Evolutionary conservation across 1,140 invertebrate species (phyloP).

Genomic region (Whitmania pigra): DNA sequence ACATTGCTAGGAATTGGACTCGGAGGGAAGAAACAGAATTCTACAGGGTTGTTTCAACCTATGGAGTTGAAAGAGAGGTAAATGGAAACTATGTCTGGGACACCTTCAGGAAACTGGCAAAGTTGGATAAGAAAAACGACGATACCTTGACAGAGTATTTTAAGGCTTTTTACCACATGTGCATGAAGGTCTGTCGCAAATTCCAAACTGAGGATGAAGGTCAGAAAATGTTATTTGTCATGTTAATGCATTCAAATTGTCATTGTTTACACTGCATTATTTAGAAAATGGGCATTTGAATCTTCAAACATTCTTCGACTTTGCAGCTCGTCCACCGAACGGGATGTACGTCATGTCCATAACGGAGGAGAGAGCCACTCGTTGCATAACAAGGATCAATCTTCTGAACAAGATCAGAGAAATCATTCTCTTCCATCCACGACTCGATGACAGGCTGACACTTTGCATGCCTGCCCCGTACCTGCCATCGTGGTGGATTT

Average conservation of each 20-base stretch:
- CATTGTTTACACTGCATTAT: neutral
- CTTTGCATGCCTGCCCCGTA: slow-evolving; percentile 75
- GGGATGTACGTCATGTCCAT: slow-evolving; percentile 51
- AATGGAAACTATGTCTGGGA: slow-evolving; percentile 72
- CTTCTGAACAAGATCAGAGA: slow-evolving; percentile 77
- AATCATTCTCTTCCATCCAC: slow-evolving; percentile 71
- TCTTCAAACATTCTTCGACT: neutral
- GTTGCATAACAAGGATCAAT: slow-evolving; percentile 72
- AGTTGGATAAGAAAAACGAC: slow-evolving; percentile 83
- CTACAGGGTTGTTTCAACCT: slow-evolving; percentile 80
- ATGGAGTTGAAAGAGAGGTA: slow-evolving; percentile 79
- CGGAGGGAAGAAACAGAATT: slow-evolving; percentile 91
- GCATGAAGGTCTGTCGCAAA: slow-evolving; percentile 63
- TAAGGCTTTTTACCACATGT: slow-evolving; percentile 86
- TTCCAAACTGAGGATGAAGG: slow-evolving; percentile 30
- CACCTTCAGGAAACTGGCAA: slow-evolving; percentile 74
- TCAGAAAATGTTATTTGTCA: neutral
- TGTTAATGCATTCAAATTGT: neutral
- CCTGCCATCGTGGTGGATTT: slow-evolving; percentile 89
- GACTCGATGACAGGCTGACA: slow-evolving; percentile 71
- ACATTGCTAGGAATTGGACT: slow-evolving; percentile 54
- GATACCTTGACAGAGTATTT: slow-evolving; percentile 91
- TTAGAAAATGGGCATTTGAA: neutral
- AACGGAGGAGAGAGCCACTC: slow-evolving; percentile 57
- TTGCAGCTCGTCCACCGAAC: slow-evolving; percentile 14